Percentiles rank a stretch among this genome's conserved stretches.
phyloP scores from a whole-genome alignment of 2,797 vertebrate genomes.

The Aphelocoma californica region DNA sequence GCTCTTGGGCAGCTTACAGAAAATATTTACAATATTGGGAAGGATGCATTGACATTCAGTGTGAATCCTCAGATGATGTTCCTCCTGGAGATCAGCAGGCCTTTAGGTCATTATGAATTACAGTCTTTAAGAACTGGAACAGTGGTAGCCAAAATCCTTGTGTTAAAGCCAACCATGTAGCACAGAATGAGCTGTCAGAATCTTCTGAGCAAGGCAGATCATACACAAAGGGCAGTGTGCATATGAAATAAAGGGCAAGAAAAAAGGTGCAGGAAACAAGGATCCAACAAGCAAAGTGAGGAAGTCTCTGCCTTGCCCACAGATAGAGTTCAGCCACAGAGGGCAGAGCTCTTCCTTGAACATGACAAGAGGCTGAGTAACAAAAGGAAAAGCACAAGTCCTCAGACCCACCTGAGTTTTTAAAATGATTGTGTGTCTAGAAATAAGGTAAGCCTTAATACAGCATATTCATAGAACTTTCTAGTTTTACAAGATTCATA shows the following conservation, averaged over 20 bases:
- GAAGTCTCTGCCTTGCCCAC: not conserved
- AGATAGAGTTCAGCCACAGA: not conserved
- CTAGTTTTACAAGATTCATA: not conserved
- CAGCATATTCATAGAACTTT: not conserved
- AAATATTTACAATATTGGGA: not conserved
- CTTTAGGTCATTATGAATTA: not conserved
- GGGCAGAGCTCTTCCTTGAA: not conserved
- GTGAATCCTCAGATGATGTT: not conserved
- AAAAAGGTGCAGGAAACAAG: not conserved
- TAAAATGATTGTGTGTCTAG: not conserved
- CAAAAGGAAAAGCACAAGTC: not conserved
- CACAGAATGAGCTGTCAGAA: not conserved
- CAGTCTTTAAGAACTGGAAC: not conserved
- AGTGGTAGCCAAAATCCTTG: not conserved
- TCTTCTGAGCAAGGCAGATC: not conserved
- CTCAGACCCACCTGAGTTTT: not conserved
- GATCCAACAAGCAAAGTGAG: not conserved
- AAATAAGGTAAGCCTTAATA: not conserved
- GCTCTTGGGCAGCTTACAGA: not conserved
- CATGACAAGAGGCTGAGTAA: not conserved
- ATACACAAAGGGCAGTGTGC: not conserved
- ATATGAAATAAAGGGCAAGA: not conserved
- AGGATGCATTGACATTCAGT: not conserved
- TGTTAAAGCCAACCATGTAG: not conserved
- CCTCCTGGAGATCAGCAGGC: not conserved